Evolutionary conservation across 1,140 invertebrate species (phyloP), one percentile per base, ranked within the genome.

Genomic region (Caenorhabditis inopinata): DNA sequence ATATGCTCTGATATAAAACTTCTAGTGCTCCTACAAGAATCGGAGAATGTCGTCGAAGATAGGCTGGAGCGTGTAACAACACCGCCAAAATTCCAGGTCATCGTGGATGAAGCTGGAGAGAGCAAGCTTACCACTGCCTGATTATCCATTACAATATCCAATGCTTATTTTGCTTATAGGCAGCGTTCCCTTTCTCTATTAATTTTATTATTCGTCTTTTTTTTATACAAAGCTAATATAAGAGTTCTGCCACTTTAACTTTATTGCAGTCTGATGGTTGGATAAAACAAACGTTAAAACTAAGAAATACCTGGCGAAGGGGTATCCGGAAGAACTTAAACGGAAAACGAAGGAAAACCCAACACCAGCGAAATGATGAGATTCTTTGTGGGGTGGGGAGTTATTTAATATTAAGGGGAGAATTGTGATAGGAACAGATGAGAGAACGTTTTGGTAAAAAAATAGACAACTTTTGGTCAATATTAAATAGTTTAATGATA

Each of bases 61-160:
- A 38, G 29, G 16, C 25, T 73, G n/a, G 49, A 76, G 12, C 47
- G 49, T 21, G 47, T 47, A 25, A 58, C 68, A 27, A 45, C 84
- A 23, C 82, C 82, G 23, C 82, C 74, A 11, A 83, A 83, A 35
- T 81, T 83, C 48, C 84, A 74, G 21, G 42, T 83, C 21, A 83
- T 83, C 29, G 82, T 83, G 16, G 82, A 83, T 73, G 82, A 83
- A 74, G 82, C 82, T 2, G 82, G 82, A 25, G 82, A 83, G 18
- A 82, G 79, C 47, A 81, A 83, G 23, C 73, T 83, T 3, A 80
- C 78, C n/a, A 32, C 58, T 12, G 32, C 58, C 58, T 38, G 38
- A 68, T n/a, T n/a, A n/a, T n/a, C n/a, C n/a, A n/a, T n/a, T n/a
- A n/a, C n/a, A n/a, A n/a, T n/a, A n/a, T n/a, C n/a, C n/a, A n/a